Evolutionary conservation across 2,888 invertebrate species (phyloP).

Genomic region (Coelinius sp.): DNA sequence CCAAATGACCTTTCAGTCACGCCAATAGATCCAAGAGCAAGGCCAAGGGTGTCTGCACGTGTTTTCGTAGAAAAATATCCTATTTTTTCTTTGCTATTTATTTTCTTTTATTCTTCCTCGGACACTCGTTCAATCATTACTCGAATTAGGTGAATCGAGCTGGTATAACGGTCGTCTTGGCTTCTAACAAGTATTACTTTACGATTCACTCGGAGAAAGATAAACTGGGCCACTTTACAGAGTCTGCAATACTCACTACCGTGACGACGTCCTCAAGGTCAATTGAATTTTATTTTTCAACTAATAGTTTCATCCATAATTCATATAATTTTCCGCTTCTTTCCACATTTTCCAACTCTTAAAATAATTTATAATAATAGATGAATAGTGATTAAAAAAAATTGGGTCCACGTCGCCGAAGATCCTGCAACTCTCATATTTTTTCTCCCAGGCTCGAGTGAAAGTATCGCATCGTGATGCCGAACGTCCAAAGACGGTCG

Average conservation of each 20-base stretch:
- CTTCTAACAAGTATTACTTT: slow-evolving; percentile 21
- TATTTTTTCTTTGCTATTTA: not conserved
- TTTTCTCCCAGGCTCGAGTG: not conserved
- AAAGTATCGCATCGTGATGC: slow-evolving; percentile 2
- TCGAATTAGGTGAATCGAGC: slow-evolving; percentile 22
- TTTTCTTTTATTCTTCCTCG: not conserved
- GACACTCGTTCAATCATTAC: slow-evolving; percentile 15
- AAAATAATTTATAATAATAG: not conserved
- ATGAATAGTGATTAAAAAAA: not conserved
- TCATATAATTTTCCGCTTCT: not conserved
- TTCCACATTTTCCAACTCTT: too few relatives aligned
- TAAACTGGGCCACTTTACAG: not conserved
- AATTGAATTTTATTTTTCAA: not conserved
- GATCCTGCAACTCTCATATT: slow-evolving; percentile 10
- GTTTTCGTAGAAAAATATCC: not conserved
- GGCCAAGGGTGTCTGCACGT: not conserved
- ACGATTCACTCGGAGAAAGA: slow-evolving; percentile 8
- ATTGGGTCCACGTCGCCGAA: not conserved
- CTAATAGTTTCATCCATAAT: not conserved
- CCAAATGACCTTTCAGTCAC: slow-evolving; percentile 36
- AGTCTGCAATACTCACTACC: not conserved
- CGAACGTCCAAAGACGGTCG: slow-evolving; percentile 3
- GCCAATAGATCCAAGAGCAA: slow-evolving; percentile 28
- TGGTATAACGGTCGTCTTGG: slow-evolving; percentile 19
- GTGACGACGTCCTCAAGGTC: slow-evolving; percentile 1